Evolutionary conservation across 2,888 invertebrate species (phyloP).

Genomic region (Lepidonotus clava): DNA sequence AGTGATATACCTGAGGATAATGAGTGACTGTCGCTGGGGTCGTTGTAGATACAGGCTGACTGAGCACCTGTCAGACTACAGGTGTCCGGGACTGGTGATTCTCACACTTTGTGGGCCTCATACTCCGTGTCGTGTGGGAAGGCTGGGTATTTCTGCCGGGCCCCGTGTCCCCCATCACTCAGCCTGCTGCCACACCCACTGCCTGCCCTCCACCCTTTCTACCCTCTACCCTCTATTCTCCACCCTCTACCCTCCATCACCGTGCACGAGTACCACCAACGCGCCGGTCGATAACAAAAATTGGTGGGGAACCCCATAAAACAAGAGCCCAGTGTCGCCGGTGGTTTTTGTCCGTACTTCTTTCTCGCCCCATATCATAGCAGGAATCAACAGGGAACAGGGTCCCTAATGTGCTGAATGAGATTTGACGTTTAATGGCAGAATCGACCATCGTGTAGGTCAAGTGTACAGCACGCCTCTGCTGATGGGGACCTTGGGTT

Average conservation of each 20-base stretch:
- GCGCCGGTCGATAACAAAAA: background rate
- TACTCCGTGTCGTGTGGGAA: too few relatives aligned
- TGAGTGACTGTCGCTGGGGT: background rate
- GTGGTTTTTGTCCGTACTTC: background rate
- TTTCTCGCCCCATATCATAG: background rate
- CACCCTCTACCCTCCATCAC: too few relatives aligned
- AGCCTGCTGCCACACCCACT: background rate
- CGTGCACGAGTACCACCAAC: too few relatives aligned
- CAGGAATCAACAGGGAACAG: conserved; percentile 2
- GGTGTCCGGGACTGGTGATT: background rate
- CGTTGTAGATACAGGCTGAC: background rate
- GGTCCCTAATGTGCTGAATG: conserved; percentile 4
- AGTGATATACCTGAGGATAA: too few relatives aligned
- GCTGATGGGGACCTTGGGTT: too few relatives aligned
- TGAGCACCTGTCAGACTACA: background rate
- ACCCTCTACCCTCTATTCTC: too few relatives aligned
- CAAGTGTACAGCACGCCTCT: background rate
- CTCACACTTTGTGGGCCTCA: background rate
- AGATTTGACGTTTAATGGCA: conserved; percentile 8
- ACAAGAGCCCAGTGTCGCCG: background rate
- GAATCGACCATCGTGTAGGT: background rate
- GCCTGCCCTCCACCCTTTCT: background rate
- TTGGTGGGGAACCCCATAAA: background rate
- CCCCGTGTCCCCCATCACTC: background rate
- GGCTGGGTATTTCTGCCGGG: background rate